Base-by-base conservation (phyloP, 1,140 invertebrate species). In the Nilaparvata lugens region DNA sequence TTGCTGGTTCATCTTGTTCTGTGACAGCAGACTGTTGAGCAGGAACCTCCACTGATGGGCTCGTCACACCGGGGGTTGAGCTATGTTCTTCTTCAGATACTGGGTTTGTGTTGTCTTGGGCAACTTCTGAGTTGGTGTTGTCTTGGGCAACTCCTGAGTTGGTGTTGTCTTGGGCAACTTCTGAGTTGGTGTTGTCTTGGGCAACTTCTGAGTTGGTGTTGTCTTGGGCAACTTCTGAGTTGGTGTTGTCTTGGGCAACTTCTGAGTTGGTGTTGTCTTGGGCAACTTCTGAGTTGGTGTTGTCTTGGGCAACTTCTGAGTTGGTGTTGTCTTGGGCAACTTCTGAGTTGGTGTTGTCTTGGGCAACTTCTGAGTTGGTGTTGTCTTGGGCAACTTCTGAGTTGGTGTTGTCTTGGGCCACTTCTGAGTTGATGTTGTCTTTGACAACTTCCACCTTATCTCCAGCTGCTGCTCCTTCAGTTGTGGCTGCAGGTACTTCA, bases 401-500 rank as follows among this genome's bases (percentile, higher is more conserved):
- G 53, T 13, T 52, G 43, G 3, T 28, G 24, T 19, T 42, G 42
- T 52, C 56, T 28, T 59, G 56, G 28, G 24, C 21, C 4, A 51
- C 45, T 51, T 51, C 19, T n/a, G n/a, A n/a, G 53, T 13, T 52
- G 43, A 4, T 28, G 24, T 19, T 42, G 42, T 52, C 56, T 28
- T 59, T 53, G 28, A 18, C 21, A 13, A 51, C 45, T 51, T 51
- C 19, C 1, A n/a, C 45, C 31, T 13, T 24, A n/a, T 4, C 23
- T 43, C 14, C 23, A 35, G 1, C 31, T 11, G 55, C 48, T 11
- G 55, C 48, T 16, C 31, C 19, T 14, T 61, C 62, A 60, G 54
- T 62, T 0, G 31, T 18, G 53, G 65, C 54, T 14, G 63, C 58
- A 35, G 63, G 19, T 28, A 4, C 25, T 40, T 35, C 40, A 56